These are phyloP conservation scores for Lynx canadensis DNA, from an alignment of 2,113 vertebrate genomes.

Conservation along the genomic window DNA sequence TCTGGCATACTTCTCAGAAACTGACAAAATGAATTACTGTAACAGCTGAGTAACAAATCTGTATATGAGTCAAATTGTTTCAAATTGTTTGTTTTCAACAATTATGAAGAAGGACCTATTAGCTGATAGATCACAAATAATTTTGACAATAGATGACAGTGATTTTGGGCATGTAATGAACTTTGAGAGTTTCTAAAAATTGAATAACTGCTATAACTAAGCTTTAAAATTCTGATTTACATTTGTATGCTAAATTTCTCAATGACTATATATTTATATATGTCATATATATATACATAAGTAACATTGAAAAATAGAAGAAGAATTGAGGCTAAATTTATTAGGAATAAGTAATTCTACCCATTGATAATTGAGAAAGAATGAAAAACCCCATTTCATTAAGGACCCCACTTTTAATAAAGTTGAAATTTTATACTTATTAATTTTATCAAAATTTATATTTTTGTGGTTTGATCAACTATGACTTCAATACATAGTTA, in stretches of 20 bases:
- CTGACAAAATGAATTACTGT: neutral
- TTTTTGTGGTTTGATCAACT: neutral
- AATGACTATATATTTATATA: neutral
- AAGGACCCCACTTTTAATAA: neutral
- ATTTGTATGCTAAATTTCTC: neutral
- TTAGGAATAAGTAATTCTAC: neutral
- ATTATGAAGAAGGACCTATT: neutral
- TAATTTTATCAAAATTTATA: neutral
- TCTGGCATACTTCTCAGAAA: neutral
- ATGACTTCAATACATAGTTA: neutral
- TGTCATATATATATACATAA: neutral
- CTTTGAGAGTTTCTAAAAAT: neutral
- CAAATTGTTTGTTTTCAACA: slow-evolving; percentile 34
- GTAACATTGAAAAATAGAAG: neutral
- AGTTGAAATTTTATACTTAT: neutral
- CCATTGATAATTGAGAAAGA: neutral
- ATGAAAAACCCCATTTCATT: neutral
- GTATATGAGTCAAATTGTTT: neutral
- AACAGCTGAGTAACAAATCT: neutral
- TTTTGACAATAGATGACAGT: neutral
- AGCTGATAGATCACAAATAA: neutral
- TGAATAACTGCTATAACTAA: neutral
- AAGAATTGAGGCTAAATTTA: neutral
- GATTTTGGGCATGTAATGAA: neutral
- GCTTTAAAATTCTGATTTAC: neutral